Base-by-base conservation (phyloP, 92 coral and sea anemone species). In the Scolanthus callimorphus region DNA sequence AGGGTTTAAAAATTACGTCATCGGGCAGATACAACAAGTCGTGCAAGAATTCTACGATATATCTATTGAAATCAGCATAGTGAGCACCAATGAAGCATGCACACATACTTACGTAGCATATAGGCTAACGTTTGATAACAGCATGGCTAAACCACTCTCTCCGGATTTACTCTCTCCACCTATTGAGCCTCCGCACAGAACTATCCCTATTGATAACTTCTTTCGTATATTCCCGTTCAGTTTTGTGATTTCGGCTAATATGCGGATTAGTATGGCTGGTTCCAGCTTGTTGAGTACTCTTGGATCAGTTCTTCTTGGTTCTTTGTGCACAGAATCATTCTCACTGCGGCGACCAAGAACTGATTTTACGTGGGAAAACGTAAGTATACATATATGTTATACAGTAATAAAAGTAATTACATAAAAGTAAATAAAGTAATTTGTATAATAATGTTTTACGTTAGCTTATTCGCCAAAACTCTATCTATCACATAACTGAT, bases 301-400 rank as follows among this genome's bases (percentile, higher is more conserved):
- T 0, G 95, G 95, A 27, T 51, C 51, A 4, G 71, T 45, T 22
- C 25, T 85, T 17, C 49, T 82, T 49, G 89, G 89, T 6, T 34
- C 37, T 21, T 66, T 59, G 1, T 79, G 67, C 9, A 55, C 41
- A 27, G 69, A 79, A 0, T 60, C 80, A 12, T 86, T 86, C 41
- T 27, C 76, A 0, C 54, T 86, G 28, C 60, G 95, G 25, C 80
- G 95, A 53, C 95, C 95, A 17, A 61, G 56, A 28, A 70, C 81
- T 15, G 84, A 86, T 31, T 86, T 81, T 63, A 76, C 68, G 0
- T 86, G 95, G 95, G 85, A 77, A 37, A 81, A 77, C 29, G 95
- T 86, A 37, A 76, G 89, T 76, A n/a, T n/a, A n/a, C n/a, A n/a
- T n/a, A n/a, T n/a, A n/a, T n/a, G n/a, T n/a, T n/a, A n/a, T n/a